A percentile compares a stretch with the other conserved stretches of the same genome.
Conservation (phyloP, 1,140 invertebrate genomes). For the Phthorimaea operculella region DNA sequence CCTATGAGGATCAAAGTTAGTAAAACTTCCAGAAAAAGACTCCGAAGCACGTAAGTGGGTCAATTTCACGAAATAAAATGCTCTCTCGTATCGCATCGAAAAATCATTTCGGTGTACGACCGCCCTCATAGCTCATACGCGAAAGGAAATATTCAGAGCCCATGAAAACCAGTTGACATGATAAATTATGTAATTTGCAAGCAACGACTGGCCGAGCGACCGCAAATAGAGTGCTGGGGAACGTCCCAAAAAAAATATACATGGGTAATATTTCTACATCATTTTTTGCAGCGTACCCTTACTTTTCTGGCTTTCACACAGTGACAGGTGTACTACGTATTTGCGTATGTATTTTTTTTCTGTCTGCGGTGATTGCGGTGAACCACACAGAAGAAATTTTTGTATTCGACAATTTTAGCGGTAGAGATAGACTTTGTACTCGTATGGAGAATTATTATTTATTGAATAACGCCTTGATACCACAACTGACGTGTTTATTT, state of each 20-base stretch:
- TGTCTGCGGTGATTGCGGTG: background rate
- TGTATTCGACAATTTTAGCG: too few species aligned
- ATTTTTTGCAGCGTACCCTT: background rate
- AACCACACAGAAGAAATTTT: background rate
- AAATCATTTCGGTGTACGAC: background rate
- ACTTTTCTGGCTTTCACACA: background rate
- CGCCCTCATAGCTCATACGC: background rate
- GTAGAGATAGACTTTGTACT: too few species aligned
- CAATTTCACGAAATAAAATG: too few species aligned
- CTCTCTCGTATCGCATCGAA: too few species aligned
- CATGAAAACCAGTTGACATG: conserved; percentile 12
- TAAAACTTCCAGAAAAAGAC: too few species aligned
- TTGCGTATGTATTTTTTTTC: background rate
- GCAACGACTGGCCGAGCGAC: conserved; percentile 3
- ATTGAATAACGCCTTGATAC: too few species aligned
- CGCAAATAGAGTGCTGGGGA: conserved; percentile 15
- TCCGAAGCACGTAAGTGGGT: too few species aligned
- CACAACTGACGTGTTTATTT: too few species aligned
- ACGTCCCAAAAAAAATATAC: background rate
- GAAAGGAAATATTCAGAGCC: background rate
- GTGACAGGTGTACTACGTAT: too few species aligned
- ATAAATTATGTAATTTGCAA: conserved; percentile 25
- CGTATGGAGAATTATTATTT: too few species aligned
- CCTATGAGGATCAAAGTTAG: too few species aligned
- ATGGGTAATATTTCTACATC: background rate